These are phyloP conservation scores for Zeus faber DNA, from an alignment of 2,113 vertebrate species.

Conservation along the genomic window DNA sequence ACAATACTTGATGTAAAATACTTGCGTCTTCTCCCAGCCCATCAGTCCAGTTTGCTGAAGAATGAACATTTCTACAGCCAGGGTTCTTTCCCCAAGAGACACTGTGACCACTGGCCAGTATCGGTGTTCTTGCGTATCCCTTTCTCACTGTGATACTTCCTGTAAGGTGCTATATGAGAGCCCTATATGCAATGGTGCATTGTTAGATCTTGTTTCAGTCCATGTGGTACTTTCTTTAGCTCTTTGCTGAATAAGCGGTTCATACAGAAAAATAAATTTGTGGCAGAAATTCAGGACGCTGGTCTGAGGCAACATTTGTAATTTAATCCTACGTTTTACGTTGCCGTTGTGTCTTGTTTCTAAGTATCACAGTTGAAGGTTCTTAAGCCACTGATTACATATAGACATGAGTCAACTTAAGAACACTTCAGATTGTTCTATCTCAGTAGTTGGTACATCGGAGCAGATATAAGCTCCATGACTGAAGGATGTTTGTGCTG, in stretches of 20 bases:
- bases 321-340: too few species aligned
- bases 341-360: too few species aligned
- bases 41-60: slow-evolving; percentile 10
- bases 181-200: slow-evolving; percentile 14
- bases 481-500: too few species aligned
- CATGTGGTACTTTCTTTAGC: slow-evolving; percentile 36
- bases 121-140: slow-evolving; percentile 30
- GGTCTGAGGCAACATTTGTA: too few species aligned
- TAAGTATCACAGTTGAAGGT: too few species aligned
- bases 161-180: slow-evolving; percentile 29
- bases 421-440: too few species aligned
- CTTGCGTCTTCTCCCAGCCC: background rate
- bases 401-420: too few species aligned
- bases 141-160: slow-evolving; percentile 47
- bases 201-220: slow-evolving; percentile 48
- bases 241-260: background rate
- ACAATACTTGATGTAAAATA: slow-evolving; percentile 11
- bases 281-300: too few species aligned
- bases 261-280: background rate
- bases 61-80: slow-evolving; percentile 22
- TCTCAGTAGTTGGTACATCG: too few species aligned
- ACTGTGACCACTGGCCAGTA: slow-evolving; percentile 42
- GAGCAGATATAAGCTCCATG: too few species aligned
- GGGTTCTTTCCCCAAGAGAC: slow-evolving; percentile 36
- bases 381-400: too few species aligned